Evolutionary conservation across 2,888 invertebrate genomes (phyloP).

Genomic region (Papilio demoleus): DNA sequence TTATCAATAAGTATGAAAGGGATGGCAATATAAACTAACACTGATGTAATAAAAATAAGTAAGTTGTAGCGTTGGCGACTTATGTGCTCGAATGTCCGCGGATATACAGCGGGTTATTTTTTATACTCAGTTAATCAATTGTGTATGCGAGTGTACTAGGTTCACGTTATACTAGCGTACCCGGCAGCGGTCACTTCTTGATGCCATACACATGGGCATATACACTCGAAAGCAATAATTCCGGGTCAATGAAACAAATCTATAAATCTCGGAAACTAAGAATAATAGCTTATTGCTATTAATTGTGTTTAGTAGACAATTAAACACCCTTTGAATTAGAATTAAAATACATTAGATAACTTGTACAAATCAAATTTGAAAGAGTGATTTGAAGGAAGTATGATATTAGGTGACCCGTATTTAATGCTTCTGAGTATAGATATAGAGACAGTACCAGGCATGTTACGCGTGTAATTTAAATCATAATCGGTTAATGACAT

Average conservation of each 20-base stretch:
- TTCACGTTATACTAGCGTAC: constrained; percentile 66
- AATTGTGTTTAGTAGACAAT: too few species aligned
- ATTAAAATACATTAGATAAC: too few species aligned
- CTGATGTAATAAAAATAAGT: background rate
- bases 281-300: too few species aligned
- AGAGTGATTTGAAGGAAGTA: too few species aligned
- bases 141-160: constrained; percentile 53
- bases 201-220: constrained; percentile 27
- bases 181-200: constrained; percentile 61
- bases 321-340: too few species aligned
- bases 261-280: too few species aligned
- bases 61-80: background rate
- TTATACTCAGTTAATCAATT: constrained; percentile 46
- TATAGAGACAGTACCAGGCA: constrained; percentile 11
- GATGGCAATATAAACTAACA: background rate
- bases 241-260: too few species aligned
- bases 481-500: constrained; percentile 28
- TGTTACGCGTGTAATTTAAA: constrained; percentile 12
- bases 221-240: too few species aligned
- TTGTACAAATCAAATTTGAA: too few species aligned
- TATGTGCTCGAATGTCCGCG: constrained; percentile 34
- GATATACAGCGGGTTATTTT: constrained; percentile 37
- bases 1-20: background rate
- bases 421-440: too few species aligned
- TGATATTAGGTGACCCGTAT: too few species aligned